Base-by-base conservation (phyloP, 2,797 vertebrate species). In the Pipistrellus nathusii region DNA sequence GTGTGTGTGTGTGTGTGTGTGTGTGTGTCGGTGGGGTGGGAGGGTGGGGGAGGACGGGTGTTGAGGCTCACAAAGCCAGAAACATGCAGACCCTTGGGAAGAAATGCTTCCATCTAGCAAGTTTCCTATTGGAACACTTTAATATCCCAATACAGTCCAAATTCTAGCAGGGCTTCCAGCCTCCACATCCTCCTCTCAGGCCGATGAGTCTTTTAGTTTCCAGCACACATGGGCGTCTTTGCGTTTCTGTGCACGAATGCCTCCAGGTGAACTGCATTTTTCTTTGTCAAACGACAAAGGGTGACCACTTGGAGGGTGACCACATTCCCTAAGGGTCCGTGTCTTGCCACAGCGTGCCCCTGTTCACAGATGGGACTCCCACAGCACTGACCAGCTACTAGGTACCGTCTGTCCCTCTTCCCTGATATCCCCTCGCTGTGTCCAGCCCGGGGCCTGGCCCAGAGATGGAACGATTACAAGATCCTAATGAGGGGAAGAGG, bases 31-130 rank as follows among this genome's bases (percentile, higher is more conserved):
- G 57, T 20, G 44, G 44, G 0, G 10, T 4, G 57, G 44, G 10
- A 0, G 10, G 10, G 57, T 2, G 8, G 55, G 17, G 23, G 35
- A 2, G 17, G 1, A 9, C 1, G n/a, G 41, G 2, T 4, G 0
- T 20, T 3, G 27, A 44, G 30, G 44, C 17, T 41, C 66, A 72
- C 32, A 44, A 13, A 71, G 20, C 21, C 51, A 57, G 64, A 51
- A 69, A 35, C 15, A 9, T 25, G 6, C 21, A 55, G 84, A 30
- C 2, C 15, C 76, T 0, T 0, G 4, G 41, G 44, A 23, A 53
- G 55, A 41, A 41, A 27, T 4, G 21, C 57, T 35, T 9, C 91
- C 4, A 1, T 20, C 75, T 3, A 25, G 83, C 53, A 10, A 32
- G 30, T 17, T 46, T 41, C 38, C 11, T 46, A 1, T 3, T 3